Evolutionary conservation across 2,797 vertebrate species (phyloP), one percentile per base, ranked within the genome.

Genomic region (Phoxinus dragarum): DNA sequence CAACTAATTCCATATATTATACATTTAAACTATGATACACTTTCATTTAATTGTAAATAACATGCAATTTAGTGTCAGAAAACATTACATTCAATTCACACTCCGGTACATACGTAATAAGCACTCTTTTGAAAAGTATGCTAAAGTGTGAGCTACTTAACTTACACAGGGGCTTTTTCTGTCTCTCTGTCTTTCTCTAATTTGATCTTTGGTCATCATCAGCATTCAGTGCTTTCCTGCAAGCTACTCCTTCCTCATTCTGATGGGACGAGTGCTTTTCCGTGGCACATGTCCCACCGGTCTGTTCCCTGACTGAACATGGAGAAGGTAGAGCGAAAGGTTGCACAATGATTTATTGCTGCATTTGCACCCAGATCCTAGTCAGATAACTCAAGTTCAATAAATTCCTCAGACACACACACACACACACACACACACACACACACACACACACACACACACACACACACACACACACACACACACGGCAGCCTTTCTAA

Each of bases 281-380:
- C n/a, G 4, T 76, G 54, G 75, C 75, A 34, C 16, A 67, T 34
- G 77, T 80, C 84, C 38, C 64, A 17, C 56, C 23, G 79, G 67
- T 7, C 54, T 47, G 36, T 27, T 52, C 44, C 75, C 73, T 81
- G 74, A 84, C 81, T 27, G 56, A 80, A 81, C 36, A 44, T 31
- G 44, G 49, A 61, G 34, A 80, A 31, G 47, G 21, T 40, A 72
- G 80, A 82, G 64, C 74, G 68, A 79, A 74, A 81, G 75, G 19
- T 72, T 79, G 19, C 68, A 75, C 69, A 76, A 84, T 73, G 27
- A 83, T 88, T 79, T 67, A 68, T 34, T 81, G 66, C 80, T 75
- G 78, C 38, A n/a, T 73, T 76, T 87, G 72, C 83, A 77, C 66
- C 31, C 42, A 72, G 78, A 85, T 85, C 36, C 68, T 61, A 82